Conservation (phyloP, 2,888 invertebrate genomes). For the Scrobipalpa costella region DNA sequence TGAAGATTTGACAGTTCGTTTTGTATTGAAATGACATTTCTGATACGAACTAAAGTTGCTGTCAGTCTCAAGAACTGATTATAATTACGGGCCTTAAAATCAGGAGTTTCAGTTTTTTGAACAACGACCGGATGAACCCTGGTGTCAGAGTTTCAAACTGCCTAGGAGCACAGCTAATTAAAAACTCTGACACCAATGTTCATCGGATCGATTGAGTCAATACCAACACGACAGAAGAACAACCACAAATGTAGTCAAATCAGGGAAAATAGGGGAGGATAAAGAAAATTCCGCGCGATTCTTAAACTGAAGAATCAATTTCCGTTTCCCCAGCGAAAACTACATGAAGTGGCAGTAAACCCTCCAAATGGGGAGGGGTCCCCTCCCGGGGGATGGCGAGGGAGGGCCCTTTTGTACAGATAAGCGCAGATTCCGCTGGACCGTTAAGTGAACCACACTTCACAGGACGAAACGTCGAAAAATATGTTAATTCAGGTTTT, state of each 20-base stretch:
- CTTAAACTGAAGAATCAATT: conserved; percentile 49
- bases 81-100: too few species aligned
- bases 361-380: neutral
- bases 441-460: conserved; percentile 43
- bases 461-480: conserved; percentile 48
- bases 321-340: conserved; percentile 35
- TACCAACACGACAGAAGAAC: neutral
- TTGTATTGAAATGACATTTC: too few species aligned
- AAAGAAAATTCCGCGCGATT: conserved; percentile 22
- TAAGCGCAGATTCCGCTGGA: conserved; percentile 52
- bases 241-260: conserved; percentile 20
- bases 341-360: conserved; percentile 42
- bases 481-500: conserved; percentile 51
- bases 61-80: too few species aligned
- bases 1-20: too few species aligned
- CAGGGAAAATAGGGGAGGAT: conserved; percentile 13
- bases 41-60: too few species aligned
- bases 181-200: too few species aligned
- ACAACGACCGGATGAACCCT: too few species aligned
- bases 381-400: neutral
- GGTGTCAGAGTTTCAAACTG: too few species aligned
- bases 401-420: conserved; percentile 40
- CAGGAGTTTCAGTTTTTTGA: too few species aligned
- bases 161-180: too few species aligned
- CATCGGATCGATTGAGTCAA: too few species aligned